Evolutionary conservation across 2,888 invertebrate genomes (phyloP).

Genomic region (Nineta flava): DNA sequence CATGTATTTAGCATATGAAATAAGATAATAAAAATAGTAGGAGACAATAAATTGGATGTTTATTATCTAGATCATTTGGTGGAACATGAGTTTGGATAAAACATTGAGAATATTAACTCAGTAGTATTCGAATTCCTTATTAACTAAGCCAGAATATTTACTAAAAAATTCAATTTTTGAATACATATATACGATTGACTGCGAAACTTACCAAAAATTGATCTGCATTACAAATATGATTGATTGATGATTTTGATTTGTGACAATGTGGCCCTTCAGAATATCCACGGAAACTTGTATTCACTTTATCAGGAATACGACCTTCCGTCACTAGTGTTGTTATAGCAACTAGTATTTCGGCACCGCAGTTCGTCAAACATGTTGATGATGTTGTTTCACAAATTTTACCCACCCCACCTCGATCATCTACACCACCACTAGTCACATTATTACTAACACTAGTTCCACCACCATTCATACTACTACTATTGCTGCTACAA

Average conservation of each 20-base stretch:
- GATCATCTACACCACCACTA: too few relatives aligned
- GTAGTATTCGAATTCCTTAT: too few relatives aligned
- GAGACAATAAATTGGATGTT: too few relatives aligned
- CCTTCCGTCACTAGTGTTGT: conserved; percentile 28
- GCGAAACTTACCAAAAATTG: conserved; percentile 34
- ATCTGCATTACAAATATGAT: conserved; percentile 32
- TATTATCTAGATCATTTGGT: too few relatives aligned
- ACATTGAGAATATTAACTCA: too few relatives aligned
- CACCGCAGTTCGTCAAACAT: conserved; percentile 18
- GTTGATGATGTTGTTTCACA: conserved; percentile 5
- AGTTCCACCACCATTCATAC: conserved; percentile 8
- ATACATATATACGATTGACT: too few relatives aligned
- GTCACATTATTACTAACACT: background rate
- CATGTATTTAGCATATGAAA: too few relatives aligned
- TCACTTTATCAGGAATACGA: conserved; percentile 20
- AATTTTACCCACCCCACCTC: too few relatives aligned
- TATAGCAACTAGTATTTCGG: conserved; percentile 25
- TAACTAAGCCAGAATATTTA: too few relatives aligned
- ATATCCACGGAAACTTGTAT: conserved; percentile 30
- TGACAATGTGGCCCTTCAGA: conserved; percentile 54
- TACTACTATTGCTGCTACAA: conserved; percentile 12
- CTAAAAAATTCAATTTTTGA: too few relatives aligned
- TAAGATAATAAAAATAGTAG: too few relatives aligned
- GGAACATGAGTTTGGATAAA: too few relatives aligned
- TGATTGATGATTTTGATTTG: conserved; percentile 25